These are phyloP conservation scores for Kryptolebias ocellatus DNA, from an alignment of 2,797 vertebrate species.

Conservation along the genomic window DNA sequence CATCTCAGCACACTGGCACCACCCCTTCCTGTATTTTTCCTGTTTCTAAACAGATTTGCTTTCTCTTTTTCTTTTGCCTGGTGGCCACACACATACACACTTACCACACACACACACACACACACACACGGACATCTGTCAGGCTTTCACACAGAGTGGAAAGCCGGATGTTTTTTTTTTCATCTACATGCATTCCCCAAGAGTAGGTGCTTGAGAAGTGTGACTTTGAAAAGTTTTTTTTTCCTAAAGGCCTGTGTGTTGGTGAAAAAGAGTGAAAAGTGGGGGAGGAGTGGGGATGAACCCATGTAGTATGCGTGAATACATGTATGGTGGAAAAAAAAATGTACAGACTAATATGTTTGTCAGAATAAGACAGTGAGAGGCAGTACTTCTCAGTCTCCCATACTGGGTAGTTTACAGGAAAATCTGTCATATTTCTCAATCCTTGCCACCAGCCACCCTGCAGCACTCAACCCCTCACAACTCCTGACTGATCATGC, in stretches of 20 bases:
- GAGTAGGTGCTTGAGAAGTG: conserved; percentile 72
- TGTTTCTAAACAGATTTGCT: conserved; percentile 36
- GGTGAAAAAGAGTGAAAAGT: conserved; percentile 46
- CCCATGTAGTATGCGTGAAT: conserved; percentile 26
- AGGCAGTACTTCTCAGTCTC: conserved; percentile 59
- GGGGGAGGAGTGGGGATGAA: conserved; percentile 31
- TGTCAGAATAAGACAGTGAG: conserved; percentile 65
- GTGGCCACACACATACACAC: conserved; percentile 33
- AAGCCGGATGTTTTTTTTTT: conserved; percentile 63
- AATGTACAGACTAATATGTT: conserved; percentile 67
- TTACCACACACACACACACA: conserved; percentile 26
- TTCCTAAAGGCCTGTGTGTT: conserved; percentile 55
- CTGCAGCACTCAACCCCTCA: conserved; percentile 68
- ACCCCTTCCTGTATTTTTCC: conserved; percentile 33
- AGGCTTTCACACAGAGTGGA: conserved; percentile 68
- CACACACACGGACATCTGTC: conserved; percentile 65
- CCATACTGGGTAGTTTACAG: conserved; percentile 69
- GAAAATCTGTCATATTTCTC: conserved; percentile 70
- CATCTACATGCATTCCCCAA: conserved; percentile 66
- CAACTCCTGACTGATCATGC: conserved; percentile 74
- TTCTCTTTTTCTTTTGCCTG: conserved; percentile 33
- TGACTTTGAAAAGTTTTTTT: conserved; percentile 68
- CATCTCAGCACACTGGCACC: conserved; percentile 10
- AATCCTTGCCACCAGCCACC: conserved; percentile 62
- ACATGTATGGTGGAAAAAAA: conserved; percentile 19